A percentile compares a stretch with the other conserved stretches of the same genome.
phyloP scores from a whole-genome alignment of 2,888 invertebrate genomes.

The Acleris laterana region DNA sequence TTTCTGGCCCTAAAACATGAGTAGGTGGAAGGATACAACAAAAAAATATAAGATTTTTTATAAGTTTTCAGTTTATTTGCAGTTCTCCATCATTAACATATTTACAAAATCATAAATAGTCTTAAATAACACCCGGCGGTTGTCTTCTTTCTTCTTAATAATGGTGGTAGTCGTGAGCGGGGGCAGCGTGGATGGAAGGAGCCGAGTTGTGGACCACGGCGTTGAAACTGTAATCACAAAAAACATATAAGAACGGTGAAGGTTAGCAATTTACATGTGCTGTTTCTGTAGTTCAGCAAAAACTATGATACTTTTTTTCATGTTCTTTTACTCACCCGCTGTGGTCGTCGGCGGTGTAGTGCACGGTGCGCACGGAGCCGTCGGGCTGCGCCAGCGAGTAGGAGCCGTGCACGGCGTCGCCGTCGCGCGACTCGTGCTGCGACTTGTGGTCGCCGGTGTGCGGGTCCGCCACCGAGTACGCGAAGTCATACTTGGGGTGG shows the following conservation, averaged over 20 bases:
- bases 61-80: slow-evolving; percentile 46
- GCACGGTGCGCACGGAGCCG: slow-evolving; percentile 81
- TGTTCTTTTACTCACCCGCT: too few relatives aligned
- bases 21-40: too few relatives aligned
- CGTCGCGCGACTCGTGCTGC: slow-evolving; percentile 80
- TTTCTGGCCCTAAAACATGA: too few relatives aligned
- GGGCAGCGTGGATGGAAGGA: slow-evolving; percentile 46
- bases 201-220: slow-evolving; percentile 49
- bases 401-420: slow-evolving; percentile 84
- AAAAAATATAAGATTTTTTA: too few relatives aligned
- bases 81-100: slow-evolving; percentile 43
- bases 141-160: slow-evolving; percentile 9
- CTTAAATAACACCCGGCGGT: slow-evolving; percentile 38
- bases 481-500: slow-evolving; percentile 73
- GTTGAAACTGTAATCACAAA: too few relatives aligned
- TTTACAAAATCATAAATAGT: slow-evolving; percentile 55
- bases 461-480: slow-evolving; percentile 81
- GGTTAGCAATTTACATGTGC: too few relatives aligned
- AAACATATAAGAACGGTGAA: too few relatives aligned
- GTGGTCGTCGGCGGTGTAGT: slow-evolving; percentile 79
- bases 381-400: slow-evolving; percentile 84
- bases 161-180: slow-evolving; percentile 41
- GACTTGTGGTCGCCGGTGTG: slow-evolving; percentile 85
- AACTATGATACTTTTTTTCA: too few relatives aligned
- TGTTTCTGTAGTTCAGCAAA: too few relatives aligned